Evolutionary conservation across 2,797 vertebrate genomes (phyloP), one percentile per base, ranked within the genome.

Genomic region (Thaleichthys pacificus): DNA sequence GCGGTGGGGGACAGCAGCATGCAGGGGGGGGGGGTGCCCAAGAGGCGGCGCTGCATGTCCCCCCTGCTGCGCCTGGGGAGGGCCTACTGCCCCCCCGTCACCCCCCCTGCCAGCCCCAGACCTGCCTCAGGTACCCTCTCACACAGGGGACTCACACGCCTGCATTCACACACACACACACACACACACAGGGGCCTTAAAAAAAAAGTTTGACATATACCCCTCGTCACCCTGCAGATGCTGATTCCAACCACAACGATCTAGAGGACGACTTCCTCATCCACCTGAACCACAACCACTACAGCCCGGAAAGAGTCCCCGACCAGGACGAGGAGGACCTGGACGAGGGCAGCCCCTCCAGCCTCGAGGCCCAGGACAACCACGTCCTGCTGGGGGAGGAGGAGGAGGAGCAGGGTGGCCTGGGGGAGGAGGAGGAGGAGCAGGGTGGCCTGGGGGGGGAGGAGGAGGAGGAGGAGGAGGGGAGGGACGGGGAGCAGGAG

Each of bases 31-130:
- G 95, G 95, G 5, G 93, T 94, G 26, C 96, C 96, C 0, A 98
- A 99, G 85, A 93, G 96, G 30, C 93, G 95, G 0, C 93, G 96
- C 11, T 97, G 96, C 83, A 97, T 98, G 95, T 98, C 97, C 1
- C 97, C 96, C 0, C 83, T 99, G 58, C 89, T 97, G 21, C 91
- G 95, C n/a, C 91, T 93, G 64, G 95, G 95, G 30, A 84, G 92
- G 26, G 92, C 93, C 0, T 95, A 94, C 79, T 95, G 90, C 19
- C 94, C 95, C 24, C 93, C 94, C 0, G 91, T 95, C 6, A 86
- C 88, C 2, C 82, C 91, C 0, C 79, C 87, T 0, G 78, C 87
- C 76, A 93, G 87, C 83, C 94, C 90, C 76, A 82, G 84, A 70
- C 91, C 85, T 74, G 84, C 82, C 26, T 9, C 76, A 71, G 86